Base-by-base conservation (phyloP, 2,797 vertebrate genomes). In the Threskiornis aethiopicus region DNA sequence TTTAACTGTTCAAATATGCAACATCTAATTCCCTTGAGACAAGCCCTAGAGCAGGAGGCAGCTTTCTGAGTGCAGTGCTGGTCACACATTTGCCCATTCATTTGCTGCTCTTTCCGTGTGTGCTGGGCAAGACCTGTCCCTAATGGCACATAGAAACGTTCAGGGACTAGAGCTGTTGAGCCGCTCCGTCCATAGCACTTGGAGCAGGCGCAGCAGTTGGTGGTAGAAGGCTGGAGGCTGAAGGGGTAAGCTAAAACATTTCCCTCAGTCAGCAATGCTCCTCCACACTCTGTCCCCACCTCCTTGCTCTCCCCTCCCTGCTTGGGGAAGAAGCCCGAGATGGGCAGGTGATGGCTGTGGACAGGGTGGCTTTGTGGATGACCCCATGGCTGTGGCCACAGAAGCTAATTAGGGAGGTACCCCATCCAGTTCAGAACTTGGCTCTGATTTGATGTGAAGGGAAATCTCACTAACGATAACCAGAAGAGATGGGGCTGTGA, bases 381-480 rank as follows among this genome's bases (percentile, higher is more conserved):
- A 61, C 33, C 55, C 21, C 3, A 0, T 58, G 21, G 29, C 51
- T 86, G 26, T 61, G 51, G 33, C 49, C 35, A 29, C 5, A 2
- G 46, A 54, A 76, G 29, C 14, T 76, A 14, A 49, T 86, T 6
- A 84, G 29, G 29, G 54, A 67, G 58, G 18, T 42, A 13, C 16
- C 41, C 12, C 13, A 4, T 61, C 37, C 35, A 12, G 15, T 89
- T 79, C 42, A 80, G 49, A 79, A 64, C 44, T 69, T 76, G 55
- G 11, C 41, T 83, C 59, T 3, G 3, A 37, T 61, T 72, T 58
- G 55, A 33, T 5, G 2, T 0, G 0, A 75, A 6, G 54, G 21
- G 21, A 46, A 82, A 55, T 73, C 81, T 89, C 78, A 13, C 28
- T 84, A 78, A 35, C 8, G 13, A 17, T 7, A 85, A 52, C 75